phyloP scores from a whole-genome alignment of 2,113 vertebrate species.

The Centropus bengalensis region DNA sequence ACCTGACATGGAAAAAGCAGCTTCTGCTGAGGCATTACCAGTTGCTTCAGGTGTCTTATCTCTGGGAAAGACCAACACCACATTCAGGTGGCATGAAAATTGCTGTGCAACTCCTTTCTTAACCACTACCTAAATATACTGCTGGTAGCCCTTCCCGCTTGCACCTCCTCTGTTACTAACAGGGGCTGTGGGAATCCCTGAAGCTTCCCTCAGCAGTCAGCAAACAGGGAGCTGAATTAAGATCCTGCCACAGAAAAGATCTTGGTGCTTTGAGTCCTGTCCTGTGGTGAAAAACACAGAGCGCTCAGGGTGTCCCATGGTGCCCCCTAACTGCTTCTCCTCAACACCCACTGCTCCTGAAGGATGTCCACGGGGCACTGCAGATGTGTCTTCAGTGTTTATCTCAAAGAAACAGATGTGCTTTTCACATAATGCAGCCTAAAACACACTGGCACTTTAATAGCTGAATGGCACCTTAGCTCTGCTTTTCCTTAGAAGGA shows the following conservation, averaged over 20 bases:
- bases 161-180: not conserved
- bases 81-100: not conserved
- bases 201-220: not conserved
- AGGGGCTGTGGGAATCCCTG: not conserved
- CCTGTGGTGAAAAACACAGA: not conserved
- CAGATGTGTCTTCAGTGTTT: not conserved
- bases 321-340: not conserved
- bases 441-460: conserved; percentile 13
- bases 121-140: not conserved
- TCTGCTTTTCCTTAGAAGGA: conserved; percentile 54
- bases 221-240: not conserved
- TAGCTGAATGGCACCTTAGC: conserved; percentile 6
- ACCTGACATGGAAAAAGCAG: not conserved
- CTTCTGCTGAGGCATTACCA: not conserved
- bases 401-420: not conserved
- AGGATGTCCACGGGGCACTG: not conserved
- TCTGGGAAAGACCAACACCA: not conserved
- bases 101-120: not conserved
- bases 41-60: not conserved
- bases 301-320: not conserved
- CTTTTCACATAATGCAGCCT: not conserved
- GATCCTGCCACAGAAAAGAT: not conserved
- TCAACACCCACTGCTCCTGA: not conserved
- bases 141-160: not conserved
- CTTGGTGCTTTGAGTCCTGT: not conserved